Evolutionary conservation across 2,113 vertebrate genomes (phyloP), one percentile per base, ranked within the genome.

Genomic region (Lepidothrix coronata): DNA sequence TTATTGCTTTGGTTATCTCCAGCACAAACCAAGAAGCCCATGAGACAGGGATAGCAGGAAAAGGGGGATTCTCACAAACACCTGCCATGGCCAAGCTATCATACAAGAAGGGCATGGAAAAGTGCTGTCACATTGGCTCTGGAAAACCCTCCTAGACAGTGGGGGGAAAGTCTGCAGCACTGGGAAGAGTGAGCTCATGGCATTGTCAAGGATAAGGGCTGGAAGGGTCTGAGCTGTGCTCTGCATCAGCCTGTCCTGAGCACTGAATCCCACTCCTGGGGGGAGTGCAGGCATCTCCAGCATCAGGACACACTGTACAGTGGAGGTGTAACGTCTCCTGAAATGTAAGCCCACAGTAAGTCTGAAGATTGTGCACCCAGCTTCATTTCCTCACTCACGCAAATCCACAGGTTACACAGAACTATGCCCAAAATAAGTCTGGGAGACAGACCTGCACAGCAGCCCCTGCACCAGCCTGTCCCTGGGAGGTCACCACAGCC

Each of bases 201-300:
- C 35, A n/a, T 5, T 22, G 24, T 28, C 16, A 19, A 39, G 51
- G 54, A n/a, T n/a, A 49, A 43, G 43, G 23, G 41, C 39, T 62
- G 27, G 59, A 43, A 43, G 13, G 33, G 46, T 24, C 35, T 2
- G 15, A 88, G 46, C 46, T 27, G 44, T 25, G 33, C 62, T 30
- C 11, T 39, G 0, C 35, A 61, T 21, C 13, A 48, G 30, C 22
- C 39, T n/a, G 54, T n/a, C 23, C 85, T 8, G 8, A 24, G 41
- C 54, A 33, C 15, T 4, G 21, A 31, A 46, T 65, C 30, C 44
- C 27, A 9, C 22, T 16, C 15, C 15, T 2, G 31, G 23, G 3
- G 41, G 0, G 2, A 76, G 27, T 6, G 1, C 0, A 0, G 18
- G n/a, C 24, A 31, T 2, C 48, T 46, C 49, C 68, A 80, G 24